Percentiles rank a stretch among this genome's conserved stretches.
Conservation (phyloP, 2,888 invertebrate species). For the Bruchidius siliquastri region DNA sequence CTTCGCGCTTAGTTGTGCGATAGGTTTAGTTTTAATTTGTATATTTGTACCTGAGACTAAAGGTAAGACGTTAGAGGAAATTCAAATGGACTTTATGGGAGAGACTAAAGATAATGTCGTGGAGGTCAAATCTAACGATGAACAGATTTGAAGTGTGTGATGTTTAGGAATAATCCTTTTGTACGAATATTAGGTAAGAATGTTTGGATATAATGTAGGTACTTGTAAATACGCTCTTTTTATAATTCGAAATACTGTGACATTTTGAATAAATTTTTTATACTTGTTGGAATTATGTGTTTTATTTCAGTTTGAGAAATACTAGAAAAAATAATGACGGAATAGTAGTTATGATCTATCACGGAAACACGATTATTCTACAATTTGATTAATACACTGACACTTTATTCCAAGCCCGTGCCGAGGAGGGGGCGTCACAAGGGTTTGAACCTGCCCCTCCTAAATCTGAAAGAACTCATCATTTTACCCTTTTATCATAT, state of each 20-base stretch:
- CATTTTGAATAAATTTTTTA: background rate
- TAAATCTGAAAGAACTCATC: too few species aligned
- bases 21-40: conserved; percentile 59
- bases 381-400: too few species aligned
- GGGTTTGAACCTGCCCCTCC: too few species aligned
- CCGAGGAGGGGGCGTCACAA: too few species aligned
- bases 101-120: conserved; percentile 16
- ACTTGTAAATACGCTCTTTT: background rate
- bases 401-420: too few species aligned
- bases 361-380: too few species aligned
- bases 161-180: background rate
- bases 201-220: background rate
- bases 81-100: conserved; percentile 60
- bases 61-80: conserved; percentile 65
- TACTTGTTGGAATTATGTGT: background rate
- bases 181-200: background rate
- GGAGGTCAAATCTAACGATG: background rate
- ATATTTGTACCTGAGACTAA: conserved; percentile 68
- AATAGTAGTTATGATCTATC: too few species aligned
- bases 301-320: background rate
- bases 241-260: background rate
- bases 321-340: too few species aligned
- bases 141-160: background rate
- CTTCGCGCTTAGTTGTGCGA: conserved; percentile 56
- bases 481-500: too few species aligned